Evolutionary conservation across 2,113 vertebrate species (phyloP).

Genomic region (Oxyruncus cristatus): DNA sequence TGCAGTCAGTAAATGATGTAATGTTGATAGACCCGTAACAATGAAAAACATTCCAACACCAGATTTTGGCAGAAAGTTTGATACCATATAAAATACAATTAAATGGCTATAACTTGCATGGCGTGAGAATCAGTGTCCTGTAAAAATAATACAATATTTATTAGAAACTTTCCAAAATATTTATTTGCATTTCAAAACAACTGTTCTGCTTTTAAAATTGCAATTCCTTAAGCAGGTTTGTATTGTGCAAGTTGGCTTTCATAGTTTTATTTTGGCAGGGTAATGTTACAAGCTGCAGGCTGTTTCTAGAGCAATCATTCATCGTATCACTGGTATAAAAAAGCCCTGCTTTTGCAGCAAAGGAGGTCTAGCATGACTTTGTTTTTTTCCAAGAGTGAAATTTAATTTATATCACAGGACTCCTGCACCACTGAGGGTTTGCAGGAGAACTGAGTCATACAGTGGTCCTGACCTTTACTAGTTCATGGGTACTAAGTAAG

Average conservation of each 20-base stretch:
- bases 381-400: neutral
- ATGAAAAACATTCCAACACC: conserved; percentile 38
- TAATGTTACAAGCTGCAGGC: neutral
- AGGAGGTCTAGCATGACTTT: neutral
- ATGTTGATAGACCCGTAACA: conserved; percentile 55
- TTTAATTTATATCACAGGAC: neutral
- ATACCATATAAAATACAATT: conserved; percentile 53
- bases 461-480: neutral
- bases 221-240: neutral
- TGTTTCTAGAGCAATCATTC: neutral
- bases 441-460: neutral
- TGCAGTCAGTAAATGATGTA: conserved; percentile 61
- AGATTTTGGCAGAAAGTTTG: conserved; percentile 52
- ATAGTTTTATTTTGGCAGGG: neutral
- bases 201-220: neutral
- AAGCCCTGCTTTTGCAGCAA: neutral
- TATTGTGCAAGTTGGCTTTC: neutral
- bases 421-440: neutral
- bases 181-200: conserved; percentile 45
- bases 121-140: conserved; percentile 31
- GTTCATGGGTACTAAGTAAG: neutral
- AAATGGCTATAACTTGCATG: conserved; percentile 48
- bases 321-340: neutral
- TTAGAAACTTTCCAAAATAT: conserved; percentile 15
- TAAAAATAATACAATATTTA: conserved; percentile 38